Evolutionary conservation across 1,140 invertebrate species (phyloP), one percentile per base, ranked within the genome.

Genomic region (Drosophila nigromelanica): DNA sequence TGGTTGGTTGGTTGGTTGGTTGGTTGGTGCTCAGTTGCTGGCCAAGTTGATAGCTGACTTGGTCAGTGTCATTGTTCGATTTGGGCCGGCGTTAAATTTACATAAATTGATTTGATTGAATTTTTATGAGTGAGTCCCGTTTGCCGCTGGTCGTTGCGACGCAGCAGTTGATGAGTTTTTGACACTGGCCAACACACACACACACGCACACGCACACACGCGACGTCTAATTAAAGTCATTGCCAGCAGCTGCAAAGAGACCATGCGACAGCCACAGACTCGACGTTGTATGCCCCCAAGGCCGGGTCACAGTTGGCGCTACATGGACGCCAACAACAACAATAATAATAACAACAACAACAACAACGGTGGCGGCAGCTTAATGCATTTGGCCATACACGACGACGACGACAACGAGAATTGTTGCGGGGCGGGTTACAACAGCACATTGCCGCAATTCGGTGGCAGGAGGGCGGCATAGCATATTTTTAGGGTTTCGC

Each of bases 41-140:
- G 59, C 59, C 55, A 59, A 55, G 39, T 58, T 39, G 27, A 47
- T 47, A 27, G 64, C 47, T 51, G 56, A 68, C 18, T 58, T 51
- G 61, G 61, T 45, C 40, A 45, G 35, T 55, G 45, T 59, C 5
- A 27, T 55, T 42, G 59, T 59, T 62, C 66, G 64, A 67, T 68
- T 79, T 73, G 80, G 68, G 56, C 56, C 61, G 71, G 78, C 86
- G 86, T 90, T 86, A 81, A 81, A 89, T 89, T 89, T 89, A 81
- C 86, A 89, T 89, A 89, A 89, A 89, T 89, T 89, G 86, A 89
- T 89, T 89, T 89, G 86, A 89, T 89, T 90, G 81, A 90, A 90
- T 89, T 89, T 89, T 89, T 89, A 89, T 89, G 85, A 89, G 77
- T 71, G 72, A 50, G 21, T 2, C 21, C 12, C n/a, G 18, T 30